phyloP scores from a whole-genome alignment of 37 sponge, comb jelly and placozoan genomes.

The Chondrosia reniformis region DNA sequence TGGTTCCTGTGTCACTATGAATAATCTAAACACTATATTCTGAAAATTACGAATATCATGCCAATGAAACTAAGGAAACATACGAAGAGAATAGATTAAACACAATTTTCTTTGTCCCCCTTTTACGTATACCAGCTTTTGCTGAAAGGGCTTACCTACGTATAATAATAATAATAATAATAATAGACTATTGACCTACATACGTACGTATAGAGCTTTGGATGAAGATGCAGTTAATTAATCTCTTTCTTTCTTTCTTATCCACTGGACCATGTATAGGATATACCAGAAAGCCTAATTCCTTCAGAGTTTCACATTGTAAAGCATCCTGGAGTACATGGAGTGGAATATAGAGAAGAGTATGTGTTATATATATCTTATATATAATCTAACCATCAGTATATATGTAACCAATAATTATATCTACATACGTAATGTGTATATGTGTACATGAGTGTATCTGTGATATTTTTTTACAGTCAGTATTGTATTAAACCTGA shows the following conservation, averaged over 20 bases:
- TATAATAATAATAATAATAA: too few relatives aligned
- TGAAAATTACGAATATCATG: too few relatives aligned
- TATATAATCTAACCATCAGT: not conserved
- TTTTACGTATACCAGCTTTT: too few relatives aligned
- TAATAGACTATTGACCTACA: too few relatives aligned
- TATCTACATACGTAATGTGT: not conserved
- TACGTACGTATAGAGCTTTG: too few relatives aligned
- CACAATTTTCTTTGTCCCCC: too few relatives aligned
- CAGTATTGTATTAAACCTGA: constrained; percentile 53
- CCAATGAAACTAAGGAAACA: too few relatives aligned
- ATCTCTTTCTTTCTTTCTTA: constrained; percentile 16
- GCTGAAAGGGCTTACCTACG: too few relatives aligned
- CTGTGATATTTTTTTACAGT: constrained; percentile 17
- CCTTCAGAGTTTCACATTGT: constrained; percentile 94
- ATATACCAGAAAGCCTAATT: constrained; percentile 59
- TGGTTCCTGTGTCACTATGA: not conserved
- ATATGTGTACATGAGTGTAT: not conserved
- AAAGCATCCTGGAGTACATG: constrained; percentile 82
- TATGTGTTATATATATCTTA: constrained; percentile 20
- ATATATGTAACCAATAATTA: not conserved
- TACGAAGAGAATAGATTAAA: too few relatives aligned
- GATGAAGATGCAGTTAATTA: constrained; percentile 23
- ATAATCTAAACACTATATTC: too few relatives aligned
- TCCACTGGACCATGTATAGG: not conserved
- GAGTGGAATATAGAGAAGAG: constrained; percentile 83